phyloP scores from a whole-genome alignment of 2,113 vertebrate species.

The Dipodomys merriami region DNA sequence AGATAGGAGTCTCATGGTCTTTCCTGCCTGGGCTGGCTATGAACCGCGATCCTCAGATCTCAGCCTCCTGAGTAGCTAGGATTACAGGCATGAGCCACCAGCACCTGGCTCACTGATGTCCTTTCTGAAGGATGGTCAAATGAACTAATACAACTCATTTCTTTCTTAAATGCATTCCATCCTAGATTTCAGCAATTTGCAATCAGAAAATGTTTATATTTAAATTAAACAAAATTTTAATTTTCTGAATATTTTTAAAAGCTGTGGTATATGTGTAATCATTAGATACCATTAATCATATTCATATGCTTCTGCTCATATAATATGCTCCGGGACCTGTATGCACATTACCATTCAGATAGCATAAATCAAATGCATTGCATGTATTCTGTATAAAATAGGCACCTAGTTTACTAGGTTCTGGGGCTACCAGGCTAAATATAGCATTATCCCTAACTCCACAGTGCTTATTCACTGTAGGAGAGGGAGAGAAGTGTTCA shows the following conservation, averaged over 20 bases:
- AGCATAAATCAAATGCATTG: neutral
- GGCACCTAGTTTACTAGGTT: neutral
- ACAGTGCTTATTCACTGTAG: neutral
- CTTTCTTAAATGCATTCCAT: slow-evolving; percentile 18
- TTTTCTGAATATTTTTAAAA: neutral
- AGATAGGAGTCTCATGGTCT: no score
- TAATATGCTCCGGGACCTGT: neutral
- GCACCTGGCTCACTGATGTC: neutral
- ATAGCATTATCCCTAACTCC: neutral
- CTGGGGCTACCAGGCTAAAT: neutral
- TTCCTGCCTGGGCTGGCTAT: no score
- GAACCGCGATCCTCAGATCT: no score
- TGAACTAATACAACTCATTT: neutral
- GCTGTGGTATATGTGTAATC: neutral
- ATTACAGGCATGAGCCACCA: no score
- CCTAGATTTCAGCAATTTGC: neutral
- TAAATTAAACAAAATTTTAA: neutral
- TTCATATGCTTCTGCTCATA: neutral
- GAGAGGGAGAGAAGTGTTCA: neutral
- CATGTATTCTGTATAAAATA: neutral
- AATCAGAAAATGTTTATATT: neutral
- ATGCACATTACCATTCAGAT: neutral
- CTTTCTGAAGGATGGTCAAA: neutral
- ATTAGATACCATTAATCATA: neutral
- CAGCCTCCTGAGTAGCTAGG: no score